Evolutionary conservation across 1,140 invertebrate species (phyloP).

Genomic region (Philopotamus ludificatus): DNA sequence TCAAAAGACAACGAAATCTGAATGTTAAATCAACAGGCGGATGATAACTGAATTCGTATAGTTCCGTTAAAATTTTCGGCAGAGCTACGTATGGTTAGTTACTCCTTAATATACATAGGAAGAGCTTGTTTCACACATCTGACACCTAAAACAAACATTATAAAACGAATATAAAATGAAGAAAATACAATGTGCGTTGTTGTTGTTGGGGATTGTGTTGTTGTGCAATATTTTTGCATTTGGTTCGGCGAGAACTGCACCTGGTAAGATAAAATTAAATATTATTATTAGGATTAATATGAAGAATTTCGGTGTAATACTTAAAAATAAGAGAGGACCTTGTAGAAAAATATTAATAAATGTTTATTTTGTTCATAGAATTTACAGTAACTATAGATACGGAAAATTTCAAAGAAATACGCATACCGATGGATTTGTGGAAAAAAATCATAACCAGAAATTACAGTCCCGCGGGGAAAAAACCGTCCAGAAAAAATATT

Average conservation of each 20-base stretch:
- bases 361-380: slow-evolving; percentile 33
- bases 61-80: slow-evolving; percentile 27
- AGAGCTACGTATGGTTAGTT: slow-evolving; percentile 12
- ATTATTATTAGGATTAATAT: too few relatives aligned
- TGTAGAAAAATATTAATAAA: too few relatives aligned
- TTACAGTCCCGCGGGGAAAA: slow-evolving; percentile 20
- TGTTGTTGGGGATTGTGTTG: too few relatives aligned
- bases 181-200: too few relatives aligned
- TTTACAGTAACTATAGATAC: slow-evolving; percentile 31
- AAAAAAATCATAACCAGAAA: slow-evolving; percentile 26
- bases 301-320: too few relatives aligned
- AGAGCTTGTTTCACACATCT: slow-evolving; percentile 4
- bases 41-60: slow-evolving; percentile 13
- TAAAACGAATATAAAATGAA: too few relatives aligned
- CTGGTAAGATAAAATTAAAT: slow-evolving; percentile 30
- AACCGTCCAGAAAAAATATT: background rate
- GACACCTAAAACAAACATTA: too few relatives aligned
- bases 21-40: slow-evolving; percentile 20
- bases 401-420: slow-evolving; percentile 38
- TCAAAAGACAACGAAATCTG: slow-evolving; percentile 10
- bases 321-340: too few relatives aligned
- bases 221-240: background rate
- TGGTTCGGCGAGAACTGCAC: slow-evolving; percentile 31
- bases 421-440: slow-evolving; percentile 33
- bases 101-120: slow-evolving; percentile 1